Evolutionary conservation across 92 coral and sea anemone species (phyloP).

Genomic region (Epizoanthus ramosus): DNA sequence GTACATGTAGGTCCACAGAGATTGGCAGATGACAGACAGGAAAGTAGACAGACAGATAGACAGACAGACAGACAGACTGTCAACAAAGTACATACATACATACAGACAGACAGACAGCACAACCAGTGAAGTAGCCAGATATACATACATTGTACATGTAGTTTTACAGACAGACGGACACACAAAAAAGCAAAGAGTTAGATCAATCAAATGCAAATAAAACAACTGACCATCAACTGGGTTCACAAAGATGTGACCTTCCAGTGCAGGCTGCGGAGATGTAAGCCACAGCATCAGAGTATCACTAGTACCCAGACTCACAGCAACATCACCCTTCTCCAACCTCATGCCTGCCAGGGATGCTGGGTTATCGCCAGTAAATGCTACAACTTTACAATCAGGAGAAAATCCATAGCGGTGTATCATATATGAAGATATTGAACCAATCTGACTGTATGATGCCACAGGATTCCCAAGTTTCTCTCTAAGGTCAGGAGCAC

Average conservation of each 20-base stretch:
- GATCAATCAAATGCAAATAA: background rate
- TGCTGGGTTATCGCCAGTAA: slow-evolving; percentile 99
- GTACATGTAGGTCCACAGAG: too few relatives aligned
- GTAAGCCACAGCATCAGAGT: slow-evolving; percentile 89
- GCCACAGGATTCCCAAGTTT: slow-evolving; percentile 86
- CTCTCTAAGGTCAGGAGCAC: slow-evolving; percentile 82
- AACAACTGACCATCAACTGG: slow-evolving; percentile 85
- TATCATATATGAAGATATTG: slow-evolving; percentile 82
- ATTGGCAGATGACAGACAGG: too few relatives aligned
- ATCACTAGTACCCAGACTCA: slow-evolving; percentile 97
- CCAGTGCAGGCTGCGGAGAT: slow-evolving; percentile 83
- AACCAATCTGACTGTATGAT: slow-evolving; percentile 70
- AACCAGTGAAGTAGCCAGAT: too few relatives aligned
- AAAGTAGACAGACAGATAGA: too few relatives aligned
- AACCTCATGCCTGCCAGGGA: slow-evolving; percentile 96
- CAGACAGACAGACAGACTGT: too few relatives aligned
- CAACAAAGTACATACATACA: too few relatives aligned
- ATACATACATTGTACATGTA: too few relatives aligned
- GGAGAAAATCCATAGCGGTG: slow-evolving; percentile 74
- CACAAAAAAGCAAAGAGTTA: background rate
- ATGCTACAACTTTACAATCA: slow-evolving; percentile 92
- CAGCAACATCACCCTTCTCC: slow-evolving; percentile 81
- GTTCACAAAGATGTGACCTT: slow-evolving; percentile 97
- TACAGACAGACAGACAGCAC: too few relatives aligned
- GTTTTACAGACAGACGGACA: background rate